Percentiles rank a stretch among this genome's conserved stretches.
These are phyloP conservation scores for Clarias laeviceps DNA, from an alignment of 2,797 vertebrate genomes.

Conservation along the genomic window DNA sequence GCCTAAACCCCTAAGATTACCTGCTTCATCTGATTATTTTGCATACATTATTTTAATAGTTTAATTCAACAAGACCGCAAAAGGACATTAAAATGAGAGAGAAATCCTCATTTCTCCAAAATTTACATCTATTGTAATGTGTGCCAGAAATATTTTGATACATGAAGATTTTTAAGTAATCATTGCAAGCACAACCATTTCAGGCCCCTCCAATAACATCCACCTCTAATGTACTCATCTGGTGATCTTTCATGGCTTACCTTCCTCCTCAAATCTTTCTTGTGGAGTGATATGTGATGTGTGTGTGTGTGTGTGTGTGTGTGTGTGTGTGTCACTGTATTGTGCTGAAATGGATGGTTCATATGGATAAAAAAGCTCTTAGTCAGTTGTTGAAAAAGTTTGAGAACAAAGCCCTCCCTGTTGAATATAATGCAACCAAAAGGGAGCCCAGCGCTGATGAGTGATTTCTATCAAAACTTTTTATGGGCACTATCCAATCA, in stretches of 20 bases:
- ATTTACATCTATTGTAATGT: too few relatives aligned
- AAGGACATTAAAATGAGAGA: too few relatives aligned
- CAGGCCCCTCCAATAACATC: conserved; percentile 50
- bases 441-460: conserved; percentile 68
- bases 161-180: conserved; percentile 25
- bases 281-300: conserved; percentile 55
- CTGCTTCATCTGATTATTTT: too few relatives aligned
- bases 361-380: conserved; percentile 56
- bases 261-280: conserved; percentile 51
- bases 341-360: conserved; percentile 50
- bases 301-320: too few relatives aligned
- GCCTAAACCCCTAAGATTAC: too few relatives aligned
- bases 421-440: conserved; percentile 67
- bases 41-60: too few relatives aligned
- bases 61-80: too few relatives aligned
- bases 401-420: conserved; percentile 69
- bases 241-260: conserved; percentile 49
- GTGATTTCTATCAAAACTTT: not conserved
- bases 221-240: conserved; percentile 52
- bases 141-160: not conserved
- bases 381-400: conserved; percentile 60
- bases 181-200: conserved; percentile 33
- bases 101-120: not conserved
- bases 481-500: not conserved
- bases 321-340: conserved; percentile 32